phyloP scores from a whole-genome alignment of 2,797 vertebrate genomes.

The Setipinna tenuifilis region DNA sequence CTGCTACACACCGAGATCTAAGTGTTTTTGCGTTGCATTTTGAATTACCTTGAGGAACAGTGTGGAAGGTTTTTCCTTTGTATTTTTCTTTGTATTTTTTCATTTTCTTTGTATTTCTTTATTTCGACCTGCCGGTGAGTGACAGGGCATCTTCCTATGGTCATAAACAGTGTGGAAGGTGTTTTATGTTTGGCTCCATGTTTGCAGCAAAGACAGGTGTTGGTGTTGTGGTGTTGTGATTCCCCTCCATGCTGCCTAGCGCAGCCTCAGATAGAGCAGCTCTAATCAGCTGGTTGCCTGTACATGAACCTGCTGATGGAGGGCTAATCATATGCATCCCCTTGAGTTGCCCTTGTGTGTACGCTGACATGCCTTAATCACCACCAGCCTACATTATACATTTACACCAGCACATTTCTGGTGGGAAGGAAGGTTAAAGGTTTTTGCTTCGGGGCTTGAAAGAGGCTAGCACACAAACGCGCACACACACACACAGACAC shows the following conservation, averaged over 20 bases:
- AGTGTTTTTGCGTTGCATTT: not conserved
- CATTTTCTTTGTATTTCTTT: slow-evolving; percentile 64
- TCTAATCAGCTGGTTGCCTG: not conserved
- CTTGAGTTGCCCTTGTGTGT: slow-evolving; percentile 19
- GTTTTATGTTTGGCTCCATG: no score
- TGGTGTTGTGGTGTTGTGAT: not conserved
- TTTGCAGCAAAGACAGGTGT: not conserved
- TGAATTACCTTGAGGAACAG: not conserved
- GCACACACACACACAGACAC: not conserved
- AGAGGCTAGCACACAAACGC: not conserved
- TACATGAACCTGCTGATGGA: not conserved
- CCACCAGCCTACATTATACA: slow-evolving; percentile 31
- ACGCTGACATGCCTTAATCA: slow-evolving; percentile 36
- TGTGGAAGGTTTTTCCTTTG: slow-evolving; percentile 8
- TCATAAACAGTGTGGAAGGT: slow-evolving; percentile 6
- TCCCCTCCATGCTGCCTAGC: not conserved
- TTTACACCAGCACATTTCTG: slow-evolving; percentile 26
- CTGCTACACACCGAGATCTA: no score
- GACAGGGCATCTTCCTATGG: slow-evolving; percentile 64
- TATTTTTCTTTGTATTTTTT: no score
- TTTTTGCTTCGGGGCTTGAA: not conserved
- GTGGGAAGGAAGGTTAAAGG: slow-evolving; percentile 23
- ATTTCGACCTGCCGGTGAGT: slow-evolving; percentile 68
- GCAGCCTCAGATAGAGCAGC: not conserved
- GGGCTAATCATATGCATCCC: not conserved